phyloP scores from a whole-genome alignment of 2,888 invertebrate species.

The Phaonia tiefii region DNA sequence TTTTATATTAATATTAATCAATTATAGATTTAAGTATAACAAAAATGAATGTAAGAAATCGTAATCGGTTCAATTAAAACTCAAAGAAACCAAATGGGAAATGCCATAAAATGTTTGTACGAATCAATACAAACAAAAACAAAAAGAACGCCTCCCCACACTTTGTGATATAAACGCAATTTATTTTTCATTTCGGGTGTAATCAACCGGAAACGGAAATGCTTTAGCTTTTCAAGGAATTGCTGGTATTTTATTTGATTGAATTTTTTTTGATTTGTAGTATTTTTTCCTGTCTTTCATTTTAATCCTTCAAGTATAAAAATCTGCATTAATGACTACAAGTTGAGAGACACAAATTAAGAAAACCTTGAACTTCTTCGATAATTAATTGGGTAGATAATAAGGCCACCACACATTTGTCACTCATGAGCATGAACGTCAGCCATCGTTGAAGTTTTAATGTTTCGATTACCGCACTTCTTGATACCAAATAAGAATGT shows the following conservation, averaged over 20 bases:
- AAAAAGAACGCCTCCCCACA: background rate
- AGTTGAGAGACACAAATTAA: too few relatives aligned
- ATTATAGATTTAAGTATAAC: background rate
- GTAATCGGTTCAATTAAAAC: background rate
- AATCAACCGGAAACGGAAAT: constrained; percentile 1
- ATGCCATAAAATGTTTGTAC: background rate
- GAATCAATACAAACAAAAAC: background rate
- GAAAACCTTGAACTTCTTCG: too few relatives aligned
- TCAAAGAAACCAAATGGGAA: background rate
- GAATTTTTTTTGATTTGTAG: background rate
- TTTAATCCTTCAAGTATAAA: too few relatives aligned
- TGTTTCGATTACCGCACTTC: too few relatives aligned
- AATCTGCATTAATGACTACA: too few relatives aligned
- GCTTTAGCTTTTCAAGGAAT: background rate
- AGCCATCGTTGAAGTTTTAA: too few relatives aligned
- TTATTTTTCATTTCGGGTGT: background rate
- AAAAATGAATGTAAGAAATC: constrained; percentile 14
- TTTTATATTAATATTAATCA: constrained; percentile 34
- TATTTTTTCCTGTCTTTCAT: too few relatives aligned
- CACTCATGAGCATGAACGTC: too few relatives aligned
- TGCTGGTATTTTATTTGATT: background rate
- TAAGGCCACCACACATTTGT: too few relatives aligned
- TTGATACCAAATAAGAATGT: too few relatives aligned
- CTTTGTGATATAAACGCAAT: constrained; percentile 4
- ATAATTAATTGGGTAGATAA: too few relatives aligned